phyloP scores from a whole-genome alignment of 1,140 invertebrate species.

The Achatina immaculata region DNA sequence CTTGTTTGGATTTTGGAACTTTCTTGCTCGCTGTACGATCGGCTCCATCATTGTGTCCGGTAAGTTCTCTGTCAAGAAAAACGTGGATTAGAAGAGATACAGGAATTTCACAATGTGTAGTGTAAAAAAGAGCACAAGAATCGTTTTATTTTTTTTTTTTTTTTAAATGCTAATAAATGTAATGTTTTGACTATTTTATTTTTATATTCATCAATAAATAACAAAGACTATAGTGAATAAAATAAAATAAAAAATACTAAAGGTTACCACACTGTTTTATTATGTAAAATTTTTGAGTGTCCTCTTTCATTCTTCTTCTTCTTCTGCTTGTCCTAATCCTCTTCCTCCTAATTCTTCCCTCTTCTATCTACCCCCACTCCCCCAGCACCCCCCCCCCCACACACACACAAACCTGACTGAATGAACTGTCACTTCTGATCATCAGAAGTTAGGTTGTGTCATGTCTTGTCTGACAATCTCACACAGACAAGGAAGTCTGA shows the following conservation, averaged over 20 bases:
- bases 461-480: not conserved
- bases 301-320: not conserved
- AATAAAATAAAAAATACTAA: too few species aligned
- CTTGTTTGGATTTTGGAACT: conserved; percentile 34
- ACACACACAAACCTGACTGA: not conserved
- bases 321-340: not conserved
- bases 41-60: not conserved
- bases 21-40: not conserved
- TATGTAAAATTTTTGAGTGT: not conserved
- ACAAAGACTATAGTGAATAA: too few species aligned
- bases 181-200: not conserved
- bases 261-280: too few species aligned
- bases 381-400: not conserved
- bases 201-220: not conserved
- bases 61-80: conserved; percentile 29
- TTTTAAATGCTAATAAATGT: not conserved
- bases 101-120: not conserved
- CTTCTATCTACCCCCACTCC: not conserved
- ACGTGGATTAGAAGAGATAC: not conserved
- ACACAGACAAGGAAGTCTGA: not conserved
- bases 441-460: not conserved
- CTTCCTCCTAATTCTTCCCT: not conserved
- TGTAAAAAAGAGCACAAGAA: not conserved
- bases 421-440: not conserved
- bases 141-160: not conserved